Base-by-base conservation (phyloP, 2,888 invertebrate species). In the Drosophila mayaguana region DNA sequence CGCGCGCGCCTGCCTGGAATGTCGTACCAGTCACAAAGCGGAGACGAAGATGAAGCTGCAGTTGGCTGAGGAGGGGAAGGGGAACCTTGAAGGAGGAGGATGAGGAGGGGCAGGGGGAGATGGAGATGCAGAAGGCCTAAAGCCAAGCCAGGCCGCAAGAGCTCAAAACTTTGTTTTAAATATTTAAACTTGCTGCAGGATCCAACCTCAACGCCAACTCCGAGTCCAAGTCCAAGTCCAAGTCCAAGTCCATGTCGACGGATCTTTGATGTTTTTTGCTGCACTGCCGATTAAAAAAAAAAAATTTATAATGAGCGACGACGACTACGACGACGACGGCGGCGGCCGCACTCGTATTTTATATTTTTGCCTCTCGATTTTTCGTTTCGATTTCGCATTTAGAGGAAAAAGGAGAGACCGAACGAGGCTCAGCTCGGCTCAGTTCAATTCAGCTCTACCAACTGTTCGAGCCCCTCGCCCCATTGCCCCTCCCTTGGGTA, bases 371-470 rank as follows among this genome's bases (percentile, higher is more conserved):
- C 78, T 77, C 72, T 90, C 72, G 87, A 80, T 86, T 83, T 85
- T 74, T 78, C 74, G 83, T 80, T 86, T 89, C 88, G 90, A 88
- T 86, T 89, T 84, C 83, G 87, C 74, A 84, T 84, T 84, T 86
- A 68, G 72, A 43, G 46, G 51, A 50, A 43, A 16, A 60, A 69
- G 51, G 16, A 70, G 50, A 38, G 38, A 43, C 43, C 42, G 43
- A 54, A 36, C 40, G 54, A 18, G 38, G 38, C 54, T n/a, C 51
- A 14, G 16, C 34, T 20, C n/a, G 2, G 50, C 34, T 18, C 40
- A 40, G 40, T 36, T 36, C 18, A 34, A 36, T 34, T 38, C 54
- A 22, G 53, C 25, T 25, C 16, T 11, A 25, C 6, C 38, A 54
- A 38, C 54, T n/a, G 54, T 38, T 38, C 36, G 22, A n/a, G 11